A percentile compares a stretch with the other conserved stretches of the same genome.
Evolutionary conservation across 2,888 invertebrate species (phyloP).

Genomic region (Hirtodrosophila cameraria): DNA sequence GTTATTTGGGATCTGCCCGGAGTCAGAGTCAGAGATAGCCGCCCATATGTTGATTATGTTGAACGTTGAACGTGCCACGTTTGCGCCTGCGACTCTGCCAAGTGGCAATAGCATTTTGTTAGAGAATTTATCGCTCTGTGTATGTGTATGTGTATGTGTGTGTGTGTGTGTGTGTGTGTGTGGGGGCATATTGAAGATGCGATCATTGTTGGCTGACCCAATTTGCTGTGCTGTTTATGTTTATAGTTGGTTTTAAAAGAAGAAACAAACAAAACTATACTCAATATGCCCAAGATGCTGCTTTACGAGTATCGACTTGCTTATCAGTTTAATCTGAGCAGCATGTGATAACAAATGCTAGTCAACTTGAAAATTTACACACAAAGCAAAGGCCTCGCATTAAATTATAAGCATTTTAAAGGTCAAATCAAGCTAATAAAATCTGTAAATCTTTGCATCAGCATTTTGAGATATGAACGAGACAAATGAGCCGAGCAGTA

Average conservation of each 20-base stretch:
- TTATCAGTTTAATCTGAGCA: slow-evolving; percentile 61
- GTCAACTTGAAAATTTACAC: slow-evolving; percentile 48
- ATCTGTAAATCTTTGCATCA: slow-evolving; percentile 49
- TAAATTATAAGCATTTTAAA: slow-evolving; percentile 60
- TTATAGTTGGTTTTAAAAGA: slow-evolving; percentile 30
- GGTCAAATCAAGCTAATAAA: slow-evolving; percentile 37
- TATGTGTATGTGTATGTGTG: slow-evolving; percentile 1
- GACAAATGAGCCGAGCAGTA: slow-evolving; percentile 56
- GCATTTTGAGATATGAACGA: slow-evolving; percentile 40
- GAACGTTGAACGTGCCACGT: slow-evolving; percentile 64
- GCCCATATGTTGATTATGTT: slow-evolving; percentile 66
- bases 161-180: slow-evolving; percentile 6
- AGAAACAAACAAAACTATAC: slow-evolving; percentile 34
- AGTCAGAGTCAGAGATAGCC: slow-evolving; percentile 23
- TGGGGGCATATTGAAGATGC: slow-evolving; percentile 25
- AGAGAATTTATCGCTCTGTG: slow-evolving; percentile 56
- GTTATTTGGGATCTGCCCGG: slow-evolving; percentile 43
- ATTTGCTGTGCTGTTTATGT: slow-evolving; percentile 62
- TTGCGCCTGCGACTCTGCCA: slow-evolving; percentile 40
- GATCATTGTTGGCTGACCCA: slow-evolving; percentile 60
- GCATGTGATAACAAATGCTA: slow-evolving; percentile 66
- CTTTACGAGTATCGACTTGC: slow-evolving; percentile 34
- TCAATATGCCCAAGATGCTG: slow-evolving; percentile 36
- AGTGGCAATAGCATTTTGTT: slow-evolving; percentile 71
- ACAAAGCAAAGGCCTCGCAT: slow-evolving; percentile 64